Evolutionary conservation across 2,797 vertebrate genomes (phyloP), one percentile per base, ranked within the genome.

Genomic region (Botia almorhae): DNA sequence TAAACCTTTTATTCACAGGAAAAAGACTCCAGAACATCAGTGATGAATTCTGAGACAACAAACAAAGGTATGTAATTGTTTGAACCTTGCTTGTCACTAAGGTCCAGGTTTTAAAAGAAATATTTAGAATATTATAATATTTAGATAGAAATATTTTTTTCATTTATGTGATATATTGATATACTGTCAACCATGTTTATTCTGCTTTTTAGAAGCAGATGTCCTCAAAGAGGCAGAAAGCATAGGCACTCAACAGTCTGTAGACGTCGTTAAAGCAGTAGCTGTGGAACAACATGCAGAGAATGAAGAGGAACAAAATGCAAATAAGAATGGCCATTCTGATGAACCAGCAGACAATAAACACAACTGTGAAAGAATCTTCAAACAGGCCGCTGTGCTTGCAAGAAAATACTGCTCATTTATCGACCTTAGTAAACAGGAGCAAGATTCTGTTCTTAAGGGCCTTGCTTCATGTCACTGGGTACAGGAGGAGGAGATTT

Each of bases 401-500:
- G 91, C 91, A 2, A 92, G 93, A 65, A 93, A 84, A 82, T 93
- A 91, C 2, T 58, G 67, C 69, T 55, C 76, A 14, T 74, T 94
- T 2, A 80, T 80, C 1, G 89, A 90, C 12, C 89, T 94, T 11
- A 81, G 91, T 1, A 90, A 88, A 29, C 91, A 93, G 26, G 91
- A 93, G 4, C 80, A 82, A 69, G 93, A 93, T 33, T 69, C 86
- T 33, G 84, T 94, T 46, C 48, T 89, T 64, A 93, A 93, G 81
- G 92, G 93, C 58, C 90, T 94, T 33, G 86, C 86, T 80, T 78
- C 90, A 87, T 95, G 93, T 76, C 93, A 92, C 80, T 95, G 94
- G 94, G 87, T 88, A 76, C 88, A 79, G 79, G 86, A 58, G 23
- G 23, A 26, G 43, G 80, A 77, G 56, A 86, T 82, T 74, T 70